These are phyloP conservation scores for Anastrepha obliqua DNA, from an alignment of 1,140 invertebrate genomes.

Conservation along the genomic window DNA sequence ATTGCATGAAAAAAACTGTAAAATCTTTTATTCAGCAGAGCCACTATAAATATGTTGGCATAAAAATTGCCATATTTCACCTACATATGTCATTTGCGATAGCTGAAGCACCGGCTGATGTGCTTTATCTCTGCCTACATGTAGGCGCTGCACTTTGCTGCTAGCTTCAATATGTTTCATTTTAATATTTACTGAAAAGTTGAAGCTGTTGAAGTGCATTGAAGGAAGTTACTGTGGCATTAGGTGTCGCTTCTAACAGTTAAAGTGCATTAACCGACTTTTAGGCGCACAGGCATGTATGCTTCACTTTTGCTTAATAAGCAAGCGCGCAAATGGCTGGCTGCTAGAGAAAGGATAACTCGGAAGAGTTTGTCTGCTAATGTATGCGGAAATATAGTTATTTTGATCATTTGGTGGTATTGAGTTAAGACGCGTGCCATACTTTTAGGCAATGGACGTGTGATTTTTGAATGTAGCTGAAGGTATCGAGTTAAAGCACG, in stretches of 20 bases:
- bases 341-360: too few relatives aligned
- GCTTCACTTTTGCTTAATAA: constrained; percentile 11
- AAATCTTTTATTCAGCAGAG: neutral
- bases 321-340: neutral
- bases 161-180: neutral
- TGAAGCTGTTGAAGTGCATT: constrained; percentile 1
- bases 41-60: constrained; percentile 15
- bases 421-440: neutral
- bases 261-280: constrained; percentile 44
- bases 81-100: constrained; percentile 39
- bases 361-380: too few relatives aligned
- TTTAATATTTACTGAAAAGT: neutral
- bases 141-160: constrained; percentile 9
- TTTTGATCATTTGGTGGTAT: neutral
- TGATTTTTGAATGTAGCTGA: too few relatives aligned
- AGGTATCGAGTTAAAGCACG: too few relatives aligned
- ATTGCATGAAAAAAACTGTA: constrained; percentile 7
- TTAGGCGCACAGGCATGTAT: neutral
- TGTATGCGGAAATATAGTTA: too few relatives aligned
- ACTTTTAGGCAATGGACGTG: neutral
- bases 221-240: neutral
- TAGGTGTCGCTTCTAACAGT: neutral
- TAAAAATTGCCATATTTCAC: constrained; percentile 47
- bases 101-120: neutral
- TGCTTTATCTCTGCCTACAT: constrained; percentile 37